Percentiles rank a stretch among this genome's conserved stretches.
phyloP scores from a whole-genome alignment of 2,888 invertebrate genomes.

The Caprella mutica region DNA sequence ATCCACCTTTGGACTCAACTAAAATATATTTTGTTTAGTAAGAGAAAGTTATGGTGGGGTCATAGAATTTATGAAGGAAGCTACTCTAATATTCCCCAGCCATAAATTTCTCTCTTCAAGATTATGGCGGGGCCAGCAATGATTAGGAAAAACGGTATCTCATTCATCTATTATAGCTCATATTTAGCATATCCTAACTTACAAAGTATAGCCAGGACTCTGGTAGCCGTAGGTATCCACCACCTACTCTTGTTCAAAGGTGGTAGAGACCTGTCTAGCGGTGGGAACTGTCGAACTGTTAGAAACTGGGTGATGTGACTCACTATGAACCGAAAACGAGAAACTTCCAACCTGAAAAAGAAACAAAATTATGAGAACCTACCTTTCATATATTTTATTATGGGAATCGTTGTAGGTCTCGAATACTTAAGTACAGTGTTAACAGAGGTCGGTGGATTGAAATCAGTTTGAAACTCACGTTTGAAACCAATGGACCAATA shows the following conservation, averaged over 20 bases:
- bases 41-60: background rate
- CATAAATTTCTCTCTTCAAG: background rate
- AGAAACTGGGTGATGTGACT: conserved; percentile 49
- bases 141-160: no score
- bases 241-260: conserved; percentile 48
- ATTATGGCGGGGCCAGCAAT: background rate
- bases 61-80: background rate
- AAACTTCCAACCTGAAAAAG: conserved; percentile 44
- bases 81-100: background rate
- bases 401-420: no score
- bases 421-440: no score
- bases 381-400: no score
- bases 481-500: conserved; percentile 50
- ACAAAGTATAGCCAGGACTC: conserved; percentile 50
- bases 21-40: background rate
- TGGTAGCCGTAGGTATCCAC: conserved; percentile 52
- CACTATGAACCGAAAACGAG: conserved; percentile 44
- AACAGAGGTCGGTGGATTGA: no score
- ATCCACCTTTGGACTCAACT: no score
- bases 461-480: conserved; percentile 41
- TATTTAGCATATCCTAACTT: conserved; percentile 37
- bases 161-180: background rate
- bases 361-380: no score
- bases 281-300: conserved; percentile 49
- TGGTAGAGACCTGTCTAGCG: conserved; percentile 46